Conservation (phyloP, 2,797 vertebrate species). For the Cygnus olor region DNA sequence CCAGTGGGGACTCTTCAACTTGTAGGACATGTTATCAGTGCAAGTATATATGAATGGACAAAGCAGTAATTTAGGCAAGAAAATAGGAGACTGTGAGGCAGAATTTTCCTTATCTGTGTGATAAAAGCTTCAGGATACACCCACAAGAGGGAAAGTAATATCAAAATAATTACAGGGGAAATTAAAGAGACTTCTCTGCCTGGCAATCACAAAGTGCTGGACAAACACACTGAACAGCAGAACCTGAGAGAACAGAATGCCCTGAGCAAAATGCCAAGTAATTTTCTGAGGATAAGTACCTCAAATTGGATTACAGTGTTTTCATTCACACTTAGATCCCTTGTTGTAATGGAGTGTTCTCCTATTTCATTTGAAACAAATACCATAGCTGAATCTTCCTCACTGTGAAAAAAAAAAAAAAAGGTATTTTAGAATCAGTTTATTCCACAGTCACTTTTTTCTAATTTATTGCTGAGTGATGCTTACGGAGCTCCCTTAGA, state of each 20-base stretch:
- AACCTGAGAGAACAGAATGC: neutral
- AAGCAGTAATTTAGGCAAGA: neutral
- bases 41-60: neutral
- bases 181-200: neutral
- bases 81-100: neutral
- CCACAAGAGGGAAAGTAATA: neutral
- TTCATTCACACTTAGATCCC: slow-evolving; percentile 94
- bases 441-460: neutral
- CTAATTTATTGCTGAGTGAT: neutral
- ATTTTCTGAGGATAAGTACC: slow-evolving; percentile 79
- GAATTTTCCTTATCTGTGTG: neutral
- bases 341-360: slow-evolving; percentile 96
- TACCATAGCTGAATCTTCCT: slow-evolving; percentile 96
- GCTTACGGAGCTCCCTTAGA: slow-evolving; percentile 91
- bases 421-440: neutral
- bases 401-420: slow-evolving; percentile 78
- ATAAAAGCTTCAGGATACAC: neutral
- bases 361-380: slow-evolving; percentile 96
- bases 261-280: neutral
- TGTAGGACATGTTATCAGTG: neutral
- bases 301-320: slow-evolving; percentile 98
- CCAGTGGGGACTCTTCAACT: neutral
- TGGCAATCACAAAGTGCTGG: neutral
- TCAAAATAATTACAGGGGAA: neutral
- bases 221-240: neutral